phyloP scores from a whole-genome alignment of 1,140 invertebrate species.

The Leptopilina clavipes region DNA sequence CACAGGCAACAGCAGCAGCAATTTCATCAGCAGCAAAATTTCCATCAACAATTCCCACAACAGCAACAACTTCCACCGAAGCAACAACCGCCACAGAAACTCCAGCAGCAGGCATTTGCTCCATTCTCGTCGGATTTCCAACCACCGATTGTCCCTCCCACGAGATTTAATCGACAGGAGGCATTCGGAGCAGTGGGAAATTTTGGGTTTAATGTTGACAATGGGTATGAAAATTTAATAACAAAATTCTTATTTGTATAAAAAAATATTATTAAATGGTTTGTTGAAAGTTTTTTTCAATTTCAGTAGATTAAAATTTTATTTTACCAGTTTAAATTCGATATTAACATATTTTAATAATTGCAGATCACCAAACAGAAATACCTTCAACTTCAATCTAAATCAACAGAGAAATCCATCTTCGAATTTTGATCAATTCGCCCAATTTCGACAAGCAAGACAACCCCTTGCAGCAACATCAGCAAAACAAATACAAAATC shows the following conservation, averaged over 20 bases:
- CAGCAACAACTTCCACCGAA: constrained; percentile 55
- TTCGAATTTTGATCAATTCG: constrained; percentile 55
- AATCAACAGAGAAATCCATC: constrained; percentile 49
- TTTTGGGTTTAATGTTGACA: constrained; percentile 75
- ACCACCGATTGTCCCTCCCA: constrained; percentile 66
- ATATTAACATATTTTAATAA: constrained; percentile 28
- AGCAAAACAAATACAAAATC: constrained; percentile 79
- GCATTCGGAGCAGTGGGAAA: constrained; percentile 73
- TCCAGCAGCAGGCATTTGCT: constrained; percentile 68
- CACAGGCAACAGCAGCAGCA: constrained; percentile 60
- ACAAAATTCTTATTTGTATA: too few species aligned
- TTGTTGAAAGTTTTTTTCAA: too few species aligned
- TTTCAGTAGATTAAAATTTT: too few species aligned
- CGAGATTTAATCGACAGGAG: constrained; percentile 75
- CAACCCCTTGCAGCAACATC: constrained; percentile 63
- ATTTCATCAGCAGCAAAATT: constrained; percentile 59
- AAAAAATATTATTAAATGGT: too few species aligned
- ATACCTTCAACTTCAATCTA: constrained; percentile 43
- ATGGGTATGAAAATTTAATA: constrained; percentile 32
- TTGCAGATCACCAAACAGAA: constrained; percentile 48
- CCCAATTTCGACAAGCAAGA: constrained; percentile 60
- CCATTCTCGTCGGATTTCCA: constrained; percentile 70
- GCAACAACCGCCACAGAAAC: constrained; percentile 61
- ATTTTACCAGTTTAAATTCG: too few species aligned
- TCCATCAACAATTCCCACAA: constrained; percentile 66